These are phyloP conservation scores for Aphrocallistes beatrix DNA, from an alignment of 37 sponge, comb jelly and placozoan genomes.

Conservation along the genomic window DNA sequence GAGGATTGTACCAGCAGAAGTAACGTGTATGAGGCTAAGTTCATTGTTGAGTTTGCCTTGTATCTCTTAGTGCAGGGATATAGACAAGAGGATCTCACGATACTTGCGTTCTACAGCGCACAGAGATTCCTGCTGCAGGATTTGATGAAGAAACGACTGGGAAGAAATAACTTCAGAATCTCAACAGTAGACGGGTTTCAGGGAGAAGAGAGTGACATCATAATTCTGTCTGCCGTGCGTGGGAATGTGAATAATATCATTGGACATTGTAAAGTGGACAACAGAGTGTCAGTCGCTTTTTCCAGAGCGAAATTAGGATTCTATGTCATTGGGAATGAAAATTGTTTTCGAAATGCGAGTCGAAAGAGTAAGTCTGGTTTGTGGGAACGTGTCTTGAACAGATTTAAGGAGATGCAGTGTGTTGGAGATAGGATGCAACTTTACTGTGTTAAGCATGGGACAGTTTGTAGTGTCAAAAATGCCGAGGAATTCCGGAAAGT, in stretches of 20 bases:
- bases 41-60: slow-evolving; percentile 40
- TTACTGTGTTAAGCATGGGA: slow-evolving; percentile 53
- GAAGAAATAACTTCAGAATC: slow-evolving; percentile 31
- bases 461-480: not conserved
- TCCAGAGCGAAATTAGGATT: slow-evolving; percentile 76
- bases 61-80: slow-evolving; percentile 69
- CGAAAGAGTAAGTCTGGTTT: not conserved
- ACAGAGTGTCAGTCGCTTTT: slow-evolving; percentile 71
- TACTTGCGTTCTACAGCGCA: slow-evolving; percentile 75
- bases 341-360: slow-evolving; percentile 13
- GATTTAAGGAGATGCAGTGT: slow-evolving; percentile 2
- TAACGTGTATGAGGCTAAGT: slow-evolving; percentile 64
- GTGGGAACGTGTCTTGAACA: slow-evolving; percentile 22
- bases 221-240: slow-evolving; percentile 66
- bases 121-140: slow-evolving; percentile 46
- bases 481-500: slow-evolving; percentile 49
- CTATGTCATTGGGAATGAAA: slow-evolving; percentile 75
- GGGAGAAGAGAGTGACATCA: slow-evolving; percentile 83
- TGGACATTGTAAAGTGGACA: slow-evolving; percentile 65
- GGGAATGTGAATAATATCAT: slow-evolving; percentile 50
- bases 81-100: slow-evolving; percentile 44
- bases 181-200: slow-evolving; percentile 85
- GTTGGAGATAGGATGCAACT: slow-evolving; percentile 47
- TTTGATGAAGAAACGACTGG: slow-evolving; percentile 34
- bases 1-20: slow-evolving; percentile 32